Base-by-base conservation (phyloP, 2,113 vertebrate species). In the Astatoreochromis straeleni region DNA sequence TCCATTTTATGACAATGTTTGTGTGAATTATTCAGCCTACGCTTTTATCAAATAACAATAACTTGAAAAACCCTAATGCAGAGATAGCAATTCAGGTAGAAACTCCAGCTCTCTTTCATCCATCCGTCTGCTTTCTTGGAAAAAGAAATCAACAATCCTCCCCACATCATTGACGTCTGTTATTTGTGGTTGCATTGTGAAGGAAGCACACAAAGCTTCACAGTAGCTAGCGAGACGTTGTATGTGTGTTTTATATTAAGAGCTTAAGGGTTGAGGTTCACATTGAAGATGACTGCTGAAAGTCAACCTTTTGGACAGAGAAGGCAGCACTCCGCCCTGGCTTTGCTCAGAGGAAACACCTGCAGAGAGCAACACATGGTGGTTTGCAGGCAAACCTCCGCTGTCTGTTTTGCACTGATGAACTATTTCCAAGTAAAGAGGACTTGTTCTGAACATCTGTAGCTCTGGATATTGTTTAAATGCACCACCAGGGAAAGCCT, bases 261-360 rank as follows among this genome's bases (percentile, higher is more conserved):
- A 85, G 75, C 57, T 89, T 63, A 81, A 63, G 63, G 81, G 54
- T 58, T 63, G 80, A 54, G 73, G 83, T 91, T 86, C 89, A 82
- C 60, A 91, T 91, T 86, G 83, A 89, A 84, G 65, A 85, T 68
- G 87, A 89, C 89, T 89, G 91, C 31, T 87, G 79, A 93, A 87
- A 88, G 86, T 90, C 86, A 80, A 87, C 87, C 49, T 88, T 78
- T 53, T 83, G 87, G 88, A 83, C 90, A 80, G 86, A 53, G 82
- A 85, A 83, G 82, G 83, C 91, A 87, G 86, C 70, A 19, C 91
- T 89, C 82, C 82, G 87, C 53, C 84, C 86, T 84, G 79, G 82
- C 68, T 85, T 53, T 55, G 60, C 90, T 91, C 90, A 91, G 75
- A 94, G 93, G 94, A 95, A 95, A 95, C 95, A 96, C 95, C 95